Evolutionary conservation across 2,797 vertebrate species (phyloP), one percentile per base, ranked within the genome.

Genomic region (Notolepis coatsorum): DNA sequence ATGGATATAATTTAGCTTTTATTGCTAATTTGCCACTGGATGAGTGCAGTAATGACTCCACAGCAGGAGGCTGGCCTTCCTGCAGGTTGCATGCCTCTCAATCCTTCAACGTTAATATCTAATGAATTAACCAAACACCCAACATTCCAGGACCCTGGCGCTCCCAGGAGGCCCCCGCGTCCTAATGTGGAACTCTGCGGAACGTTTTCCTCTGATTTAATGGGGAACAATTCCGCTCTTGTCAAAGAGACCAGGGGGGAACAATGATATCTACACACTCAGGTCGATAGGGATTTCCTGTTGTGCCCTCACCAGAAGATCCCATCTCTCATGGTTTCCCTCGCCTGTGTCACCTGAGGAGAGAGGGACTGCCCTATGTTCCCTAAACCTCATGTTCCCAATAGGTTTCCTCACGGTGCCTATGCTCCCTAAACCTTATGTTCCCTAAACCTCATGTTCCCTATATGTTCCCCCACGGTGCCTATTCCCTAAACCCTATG

Each of bases 181-280:
- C 27, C 48, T 51, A 20, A 68, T 45, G 59, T 31, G 13, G 57
- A 84, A 71, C 47, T 5, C 10, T 23, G 24, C 25, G 39, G 61
- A 71, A 61, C 10, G 21, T 49, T n/a, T 89, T 90, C 87, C 80
- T 77, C 66, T 73, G 69, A 74, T 59, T 79, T 85, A 71, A 84
- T 39, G 5, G 61, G 81, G 80, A 89, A 86, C 68, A 80, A 81
- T 85, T 68, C 68, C 9, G 17, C 50, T 51, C 68, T 77, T 77
- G 63, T 73, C 45, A 52, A 35, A 24, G 53, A 68, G 74, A 79
- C 79, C 78, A 80, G 33, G 42, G 75, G n/a, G 82, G 77, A 91
- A 90, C 89, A 91, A 90, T 87, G 69, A 82, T 77, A 84, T 86
- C 83, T 82, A 75, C 23, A 9, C 71, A 80, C 69, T 69, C 52